Base-by-base conservation (phyloP, 1,140 invertebrate genomes). In the Chelonus insularis region DNA sequence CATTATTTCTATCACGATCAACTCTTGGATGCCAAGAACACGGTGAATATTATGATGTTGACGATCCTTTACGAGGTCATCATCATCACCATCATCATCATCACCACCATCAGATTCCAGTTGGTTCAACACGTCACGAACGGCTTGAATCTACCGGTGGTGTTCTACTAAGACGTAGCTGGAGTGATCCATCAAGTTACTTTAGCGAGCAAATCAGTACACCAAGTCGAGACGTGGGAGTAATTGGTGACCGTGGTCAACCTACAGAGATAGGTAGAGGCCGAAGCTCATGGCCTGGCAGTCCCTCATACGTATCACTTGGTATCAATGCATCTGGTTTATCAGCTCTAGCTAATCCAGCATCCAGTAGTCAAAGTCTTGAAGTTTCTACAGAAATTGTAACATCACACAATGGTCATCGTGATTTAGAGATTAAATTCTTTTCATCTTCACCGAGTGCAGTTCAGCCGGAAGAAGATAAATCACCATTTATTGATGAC, bases 321-420 rank as follows among this genome's bases (percentile, higher is more conserved):
- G 48, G 52, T n/a, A 56, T 37, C 25, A 57, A 45, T 43, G 51
- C 36, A 56, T 54, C 48, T 52, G 57, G 56, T 43, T 68, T 48
- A 43, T 34, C 21, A 18, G 23, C 16, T 39, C 25, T 43, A 29
- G 37, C 21, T 34, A 48, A 65, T 41, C 60, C 66, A 58, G 64
- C 37, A 39, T 1, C 61, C 63, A 0, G 63, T 25, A 67, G 74
- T 4, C 77, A 79, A 54, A 72, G 74, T 50, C 76, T 89, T 54
- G 85, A 90, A 72, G 88, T 91, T n/a, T 90, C 88, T 0, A 89
- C 89, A 11, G 87, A 91, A 67, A 91, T 91, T 58, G 87, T 91
- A 29, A 90, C 89, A 16, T 91, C 89, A 57, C 85, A 86, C 45
- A 89, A 90, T 71, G 89, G 89, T 3, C 89, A 91, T 70, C 82